A percentile compares a stretch with the other conserved stretches of the same genome.
Evolutionary conservation across 30 jellyfish, hydroid and myxozoan species (phyloP).

Genomic region (Rhopilema esculentum): DNA sequence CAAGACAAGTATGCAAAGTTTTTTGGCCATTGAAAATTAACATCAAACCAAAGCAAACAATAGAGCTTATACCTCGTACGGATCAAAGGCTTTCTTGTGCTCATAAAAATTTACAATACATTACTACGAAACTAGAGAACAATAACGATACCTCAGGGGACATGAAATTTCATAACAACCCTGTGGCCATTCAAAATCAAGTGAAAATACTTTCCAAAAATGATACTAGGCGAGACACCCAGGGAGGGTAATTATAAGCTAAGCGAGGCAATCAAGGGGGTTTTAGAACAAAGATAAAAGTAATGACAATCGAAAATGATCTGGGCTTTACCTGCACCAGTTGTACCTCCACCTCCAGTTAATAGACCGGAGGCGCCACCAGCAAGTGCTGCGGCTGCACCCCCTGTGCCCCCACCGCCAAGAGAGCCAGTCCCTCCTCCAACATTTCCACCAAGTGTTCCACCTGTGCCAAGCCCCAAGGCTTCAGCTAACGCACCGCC

Average conservation of each 20-base stretch:
- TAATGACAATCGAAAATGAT: too few species aligned
- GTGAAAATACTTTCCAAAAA: neutral
- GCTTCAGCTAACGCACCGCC: slow-evolving; percentile 86
- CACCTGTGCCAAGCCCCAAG: slow-evolving; percentile 77
- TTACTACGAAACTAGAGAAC: too few species aligned
- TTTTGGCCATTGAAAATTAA: neutral
- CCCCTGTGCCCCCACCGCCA: slow-evolving; percentile 72
- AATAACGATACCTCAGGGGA: too few species aligned
- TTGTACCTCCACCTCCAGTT: slow-evolving; percentile 71
- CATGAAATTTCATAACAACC: neutral
- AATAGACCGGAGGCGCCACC: slow-evolving; percentile 82
- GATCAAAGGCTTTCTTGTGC: too few species aligned
- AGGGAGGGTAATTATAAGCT: too few species aligned
- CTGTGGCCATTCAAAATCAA: neutral
- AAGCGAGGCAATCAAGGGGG: neutral
- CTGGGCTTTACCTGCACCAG: slow-evolving; percentile 83
- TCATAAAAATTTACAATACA: too few species aligned
- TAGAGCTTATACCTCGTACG: too few species aligned
- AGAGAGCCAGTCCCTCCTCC: slow-evolving; percentile 92
- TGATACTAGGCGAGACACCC: too few species aligned
- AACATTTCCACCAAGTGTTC: slow-evolving; percentile 82
- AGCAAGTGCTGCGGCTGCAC: slow-evolving; percentile 77
- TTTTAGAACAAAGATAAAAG: too few species aligned
- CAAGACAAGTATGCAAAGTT: neutral
- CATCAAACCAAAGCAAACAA: neutral